Evolutionary conservation across 2,113 vertebrate genomes (phyloP).

Genomic region (Nansenia antarctica): DNA sequence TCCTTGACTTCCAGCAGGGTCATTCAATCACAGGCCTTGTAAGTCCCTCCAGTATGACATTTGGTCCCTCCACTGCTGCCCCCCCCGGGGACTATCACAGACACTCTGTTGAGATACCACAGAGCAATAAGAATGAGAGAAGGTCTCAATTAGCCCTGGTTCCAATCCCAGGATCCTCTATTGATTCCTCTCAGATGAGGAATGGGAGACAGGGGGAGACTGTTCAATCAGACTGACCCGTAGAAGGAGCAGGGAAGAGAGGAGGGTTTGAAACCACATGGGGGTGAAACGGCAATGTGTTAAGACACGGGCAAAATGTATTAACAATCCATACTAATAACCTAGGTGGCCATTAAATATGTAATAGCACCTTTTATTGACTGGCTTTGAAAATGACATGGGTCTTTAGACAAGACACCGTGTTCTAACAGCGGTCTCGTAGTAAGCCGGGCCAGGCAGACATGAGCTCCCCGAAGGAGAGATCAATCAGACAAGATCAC

Average conservation of each 20-base stretch:
- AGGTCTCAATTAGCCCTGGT: slow-evolving; percentile 76
- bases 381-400: slow-evolving; percentile 38
- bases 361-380: slow-evolving; percentile 46
- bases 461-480: slow-evolving; percentile 55
- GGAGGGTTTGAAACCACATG: slow-evolving; percentile 13
- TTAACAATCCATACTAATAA: slow-evolving; percentile 48
- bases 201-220: slow-evolving; percentile 71
- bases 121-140: slow-evolving; percentile 72
- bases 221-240: slow-evolving; percentile 73
- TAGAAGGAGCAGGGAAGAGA: slow-evolving; percentile 50
- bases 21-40: slow-evolving; percentile 46
- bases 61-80: slow-evolving; percentile 48
- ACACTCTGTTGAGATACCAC: slow-evolving; percentile 67
- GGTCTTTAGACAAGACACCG: slow-evolving; percentile 36
- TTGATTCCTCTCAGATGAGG: slow-evolving; percentile 76
- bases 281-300: slow-evolving; percentile 22
- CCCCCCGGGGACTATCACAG: slow-evolving; percentile 55
- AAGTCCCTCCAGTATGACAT: slow-evolving; percentile 44
- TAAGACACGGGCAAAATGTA: slow-evolving; percentile 50
- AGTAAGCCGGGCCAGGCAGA: too few relatives aligned
- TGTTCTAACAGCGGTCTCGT: slow-evolving; percentile 41
- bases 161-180: slow-evolving; percentile 73
- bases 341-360: slow-evolving; percentile 56
- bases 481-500: slow-evolving; percentile 68
- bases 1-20: slow-evolving; percentile 55